These are phyloP conservation scores for Puntigrus tetrazona DNA, from an alignment of 2,113 vertebrate genomes.

Conservation along the genomic window DNA sequence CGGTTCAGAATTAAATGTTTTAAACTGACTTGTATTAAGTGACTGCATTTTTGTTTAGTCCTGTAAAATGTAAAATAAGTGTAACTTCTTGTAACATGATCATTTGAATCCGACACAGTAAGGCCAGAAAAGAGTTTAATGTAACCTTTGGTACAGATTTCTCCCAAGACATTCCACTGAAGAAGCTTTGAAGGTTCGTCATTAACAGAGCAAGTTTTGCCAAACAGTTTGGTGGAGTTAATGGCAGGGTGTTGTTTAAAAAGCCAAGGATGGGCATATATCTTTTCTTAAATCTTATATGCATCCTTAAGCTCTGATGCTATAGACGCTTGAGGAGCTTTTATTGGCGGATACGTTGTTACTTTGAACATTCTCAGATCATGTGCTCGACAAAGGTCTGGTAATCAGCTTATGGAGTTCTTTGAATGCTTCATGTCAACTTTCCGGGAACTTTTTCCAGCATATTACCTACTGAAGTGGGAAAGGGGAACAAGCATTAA, in stretches of 20 bases:
- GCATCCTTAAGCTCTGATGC: background rate
- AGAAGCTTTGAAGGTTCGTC: background rate
- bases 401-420: constrained; percentile 64
- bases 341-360: background rate
- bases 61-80: too few species aligned
- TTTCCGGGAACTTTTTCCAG: constrained; percentile 49
- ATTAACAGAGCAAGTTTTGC: background rate
- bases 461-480: constrained; percentile 41
- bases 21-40: background rate
- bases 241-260: background rate
- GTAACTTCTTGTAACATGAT: background rate
- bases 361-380: constrained; percentile 54
- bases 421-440: constrained; percentile 60
- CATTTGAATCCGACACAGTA: background rate
- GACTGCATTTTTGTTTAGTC: background rate
- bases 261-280: background rate
- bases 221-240: background rate
- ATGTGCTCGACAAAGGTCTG: constrained; percentile 54
- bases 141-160: background rate
- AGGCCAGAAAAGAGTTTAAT: background rate
- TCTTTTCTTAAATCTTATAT: background rate
- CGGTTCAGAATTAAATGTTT: too few species aligned
- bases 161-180: background rate
- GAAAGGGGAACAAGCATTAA: constrained; percentile 40
- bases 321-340: background rate